A percentile compares a stretch with the other conserved stretches of the same genome.
Evolutionary conservation across 2,113 vertebrate genomes (phyloP).

Genomic region (Fukomys damarensis): DNA sequence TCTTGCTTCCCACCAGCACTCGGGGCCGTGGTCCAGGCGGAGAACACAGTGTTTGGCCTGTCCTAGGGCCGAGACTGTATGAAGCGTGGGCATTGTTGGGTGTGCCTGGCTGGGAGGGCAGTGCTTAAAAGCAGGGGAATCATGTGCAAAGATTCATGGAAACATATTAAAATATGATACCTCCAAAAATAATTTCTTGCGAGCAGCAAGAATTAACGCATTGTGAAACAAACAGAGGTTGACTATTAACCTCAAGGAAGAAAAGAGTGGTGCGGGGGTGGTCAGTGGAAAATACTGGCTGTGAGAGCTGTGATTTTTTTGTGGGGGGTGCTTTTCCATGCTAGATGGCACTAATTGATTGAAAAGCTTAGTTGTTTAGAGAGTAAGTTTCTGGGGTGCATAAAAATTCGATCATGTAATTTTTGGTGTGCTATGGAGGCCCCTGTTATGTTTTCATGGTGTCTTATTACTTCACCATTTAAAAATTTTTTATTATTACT

Average conservation of each 20-base stretch:
- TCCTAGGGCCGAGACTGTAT: constrained; percentile 63
- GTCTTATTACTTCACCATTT: not conserved
- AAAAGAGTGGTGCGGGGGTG: constrained; percentile 31
- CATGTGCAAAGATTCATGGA: constrained; percentile 82
- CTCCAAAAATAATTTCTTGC: constrained; percentile 84
- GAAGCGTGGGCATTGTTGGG: constrained; percentile 69
- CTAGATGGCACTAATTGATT: constrained; percentile 75
- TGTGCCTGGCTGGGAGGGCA: constrained; percentile 64
- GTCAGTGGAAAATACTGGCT: constrained; percentile 74
- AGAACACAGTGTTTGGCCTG: constrained; percentile 56
- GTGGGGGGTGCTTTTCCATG: constrained; percentile 73
- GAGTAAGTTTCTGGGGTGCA: not conserved
- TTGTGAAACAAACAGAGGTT: constrained; percentile 81
- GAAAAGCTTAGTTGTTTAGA: constrained; percentile 70
- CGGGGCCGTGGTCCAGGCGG: constrained; percentile 57
- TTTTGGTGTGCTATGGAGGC: constrained; percentile 8
- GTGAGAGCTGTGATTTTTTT: constrained; percentile 60
- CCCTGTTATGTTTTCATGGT: constrained; percentile 16
- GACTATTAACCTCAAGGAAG: constrained; percentile 71
- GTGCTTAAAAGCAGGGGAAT: constrained; percentile 72
- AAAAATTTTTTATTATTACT: too few relatives aligned
- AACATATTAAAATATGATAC: constrained; percentile 83
- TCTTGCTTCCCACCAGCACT: constrained; percentile 48
- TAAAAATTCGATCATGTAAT: constrained; percentile 55
- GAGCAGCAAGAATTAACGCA: constrained; percentile 78